A percentile compares a stretch with the other conserved stretches of the same genome.
These are phyloP conservation scores for Petrocephalus zakoni DNA, from an alignment of 2,113 vertebrate species.

Conservation along the genomic window DNA sequence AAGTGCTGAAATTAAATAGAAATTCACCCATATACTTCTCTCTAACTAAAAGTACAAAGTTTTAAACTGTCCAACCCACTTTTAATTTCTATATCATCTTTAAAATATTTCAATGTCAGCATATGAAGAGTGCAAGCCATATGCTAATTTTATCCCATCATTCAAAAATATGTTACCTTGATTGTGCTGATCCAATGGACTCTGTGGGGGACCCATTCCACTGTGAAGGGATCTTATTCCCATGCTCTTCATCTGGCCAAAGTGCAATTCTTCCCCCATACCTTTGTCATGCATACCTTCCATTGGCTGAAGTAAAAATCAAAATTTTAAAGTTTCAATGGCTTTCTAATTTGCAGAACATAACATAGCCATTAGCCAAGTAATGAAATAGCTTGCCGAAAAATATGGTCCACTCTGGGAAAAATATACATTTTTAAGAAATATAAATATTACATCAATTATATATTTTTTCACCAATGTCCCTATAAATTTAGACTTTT, in stretches of 20 bases:
- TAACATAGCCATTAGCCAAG: background rate
- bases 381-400: background rate
- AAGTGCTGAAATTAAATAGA: background rate
- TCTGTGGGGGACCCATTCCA: slow-evolving; percentile 95
- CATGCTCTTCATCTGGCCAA: slow-evolving; percentile 82
- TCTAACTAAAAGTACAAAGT: background rate
- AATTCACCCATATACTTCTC: background rate
- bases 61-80: background rate
- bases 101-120: background rate
- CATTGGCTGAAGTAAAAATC: slow-evolving; percentile 65
- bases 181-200: slow-evolving; percentile 95
- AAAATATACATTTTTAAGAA: background rate
- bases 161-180: slow-evolving; percentile 70
- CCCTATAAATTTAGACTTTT: background rate
- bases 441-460: background rate
- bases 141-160: background rate
- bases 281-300: slow-evolving; percentile 90
- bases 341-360: background rate
- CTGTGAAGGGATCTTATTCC: slow-evolving; percentile 85
- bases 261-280: slow-evolving; percentile 84
- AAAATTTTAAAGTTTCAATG: background rate
- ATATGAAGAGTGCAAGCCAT: background rate
- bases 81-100: background rate
- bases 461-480: background rate
- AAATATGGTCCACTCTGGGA: background rate